These are phyloP conservation scores for Spondyliosoma cantharus DNA, from an alignment of 2,797 vertebrate species.

Conservation along the genomic window DNA sequence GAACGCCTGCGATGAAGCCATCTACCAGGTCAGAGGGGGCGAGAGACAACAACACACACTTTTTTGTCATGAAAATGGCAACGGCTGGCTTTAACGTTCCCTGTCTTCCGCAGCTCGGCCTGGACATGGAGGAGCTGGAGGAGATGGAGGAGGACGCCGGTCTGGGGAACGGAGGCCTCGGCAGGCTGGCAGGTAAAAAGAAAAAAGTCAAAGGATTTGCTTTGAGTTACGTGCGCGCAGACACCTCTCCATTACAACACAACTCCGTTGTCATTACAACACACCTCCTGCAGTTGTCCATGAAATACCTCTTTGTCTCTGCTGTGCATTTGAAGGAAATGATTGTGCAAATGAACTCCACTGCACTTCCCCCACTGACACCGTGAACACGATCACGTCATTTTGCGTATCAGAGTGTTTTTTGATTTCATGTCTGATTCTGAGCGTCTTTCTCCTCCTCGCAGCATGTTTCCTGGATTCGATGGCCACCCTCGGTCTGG, in stretches of 20 bases:
- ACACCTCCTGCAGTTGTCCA: slow-evolving; percentile 21
- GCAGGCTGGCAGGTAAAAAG: slow-evolving; percentile 91
- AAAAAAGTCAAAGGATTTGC: not conserved
- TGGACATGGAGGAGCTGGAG: slow-evolving; percentile 98
- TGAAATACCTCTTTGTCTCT: slow-evolving; percentile 5
- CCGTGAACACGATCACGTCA: not conserved
- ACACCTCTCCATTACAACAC: not conserved
- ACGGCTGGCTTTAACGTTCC: not conserved
- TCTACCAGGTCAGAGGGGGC: slow-evolving; percentile 90
- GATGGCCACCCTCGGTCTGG: slow-evolving; percentile 96
- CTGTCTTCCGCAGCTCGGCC: slow-evolving; percentile 86
- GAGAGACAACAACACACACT: not conserved
- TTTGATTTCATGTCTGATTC: not conserved
- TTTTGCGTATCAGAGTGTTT: not conserved
- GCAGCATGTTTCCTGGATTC: slow-evolving; percentile 87
- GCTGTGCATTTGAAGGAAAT: slow-evolving; percentile 21
- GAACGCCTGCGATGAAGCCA: slow-evolving; percentile 96
- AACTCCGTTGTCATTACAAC: not conserved
- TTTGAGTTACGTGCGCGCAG: not conserved
- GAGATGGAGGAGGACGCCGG: slow-evolving; percentile 98
- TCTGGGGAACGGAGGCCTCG: slow-evolving; percentile 96
- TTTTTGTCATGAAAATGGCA: not conserved
- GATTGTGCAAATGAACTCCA: not conserved
- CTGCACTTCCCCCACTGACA: not conserved
- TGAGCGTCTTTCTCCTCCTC: not conserved